Percentiles rank a stretch among this genome's conserved stretches.
Evolutionary conservation across 1,140 invertebrate genomes (phyloP).

Genomic region (Drosophila mauritiana): DNA sequence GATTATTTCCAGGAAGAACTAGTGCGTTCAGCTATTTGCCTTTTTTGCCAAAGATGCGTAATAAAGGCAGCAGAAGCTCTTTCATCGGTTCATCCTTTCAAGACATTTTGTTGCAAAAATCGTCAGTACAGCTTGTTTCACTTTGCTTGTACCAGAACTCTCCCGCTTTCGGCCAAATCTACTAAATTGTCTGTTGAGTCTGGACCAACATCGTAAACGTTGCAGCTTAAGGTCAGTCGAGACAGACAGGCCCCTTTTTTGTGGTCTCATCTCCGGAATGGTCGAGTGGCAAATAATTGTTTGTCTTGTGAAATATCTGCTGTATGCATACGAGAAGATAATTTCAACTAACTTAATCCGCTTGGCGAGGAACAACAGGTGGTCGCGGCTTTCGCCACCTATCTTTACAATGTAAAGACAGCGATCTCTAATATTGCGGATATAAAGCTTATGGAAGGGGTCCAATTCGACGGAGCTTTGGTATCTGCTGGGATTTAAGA

Average conservation of each 20-base stretch:
- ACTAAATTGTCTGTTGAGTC: neutral
- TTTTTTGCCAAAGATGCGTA: too few relatives aligned
- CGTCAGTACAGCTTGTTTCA: too few relatives aligned
- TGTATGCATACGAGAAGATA: neutral
- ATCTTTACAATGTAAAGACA: slow-evolving; percentile 17
- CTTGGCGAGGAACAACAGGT: neutral
- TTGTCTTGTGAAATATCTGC: slow-evolving; percentile 15
- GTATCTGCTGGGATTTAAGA: neutral
- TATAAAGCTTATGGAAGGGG: slow-evolving; percentile 24
- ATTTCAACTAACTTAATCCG: neutral
- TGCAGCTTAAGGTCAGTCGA: too few relatives aligned
- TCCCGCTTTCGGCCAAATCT: slow-evolving; percentile 7
- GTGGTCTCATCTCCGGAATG: neutral
- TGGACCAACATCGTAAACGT: slow-evolving; percentile 1
- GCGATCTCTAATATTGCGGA: slow-evolving; percentile 8
- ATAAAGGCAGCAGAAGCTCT: too few relatives aligned
- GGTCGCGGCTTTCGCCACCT: neutral
- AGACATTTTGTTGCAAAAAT: too few relatives aligned
- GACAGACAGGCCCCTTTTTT: slow-evolving; percentile 6
- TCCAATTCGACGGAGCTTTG: slow-evolving; percentile 6
- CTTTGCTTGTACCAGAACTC: neutral
- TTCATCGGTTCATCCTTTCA: too few relatives aligned
- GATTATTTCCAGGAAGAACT: too few relatives aligned
- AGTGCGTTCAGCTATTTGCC: too few relatives aligned
- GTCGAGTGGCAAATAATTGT: neutral